phyloP scores from a whole-genome alignment of 2,113 vertebrate genomes.

The Cyprinodon tularosa region DNA sequence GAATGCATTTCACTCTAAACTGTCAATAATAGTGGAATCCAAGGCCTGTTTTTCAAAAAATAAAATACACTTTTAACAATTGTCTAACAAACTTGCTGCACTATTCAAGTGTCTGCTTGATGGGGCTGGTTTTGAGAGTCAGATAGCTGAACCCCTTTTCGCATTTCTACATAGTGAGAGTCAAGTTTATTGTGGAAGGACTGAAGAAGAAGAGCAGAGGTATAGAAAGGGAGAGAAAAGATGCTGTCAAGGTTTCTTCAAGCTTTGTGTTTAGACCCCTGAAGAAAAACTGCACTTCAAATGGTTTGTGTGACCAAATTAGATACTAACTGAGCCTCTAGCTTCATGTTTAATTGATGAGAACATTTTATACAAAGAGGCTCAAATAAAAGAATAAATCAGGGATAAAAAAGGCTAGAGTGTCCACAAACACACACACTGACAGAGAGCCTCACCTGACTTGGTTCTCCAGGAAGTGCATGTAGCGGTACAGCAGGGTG shows the following conservation, averaged over 20 bases:
- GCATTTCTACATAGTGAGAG: slow-evolving; percentile 17
- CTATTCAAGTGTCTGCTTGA: not conserved
- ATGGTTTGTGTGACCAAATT: slow-evolving; percentile 34
- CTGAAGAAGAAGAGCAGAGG: slow-evolving; percentile 24
- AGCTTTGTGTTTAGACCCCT: slow-evolving; percentile 21
- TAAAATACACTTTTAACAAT: not conserved
- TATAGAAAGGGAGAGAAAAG: slow-evolving; percentile 26
- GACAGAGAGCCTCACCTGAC: slow-evolving; percentile 83
- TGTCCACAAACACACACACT: not conserved
- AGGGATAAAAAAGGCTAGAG: not conserved
- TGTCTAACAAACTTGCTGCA: not conserved
- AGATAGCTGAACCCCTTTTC: not conserved
- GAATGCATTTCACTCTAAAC: not conserved
- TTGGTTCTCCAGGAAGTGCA: slow-evolving; percentile 99
- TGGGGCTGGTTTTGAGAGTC: not conserved
- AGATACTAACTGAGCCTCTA: slow-evolving; percentile 35
- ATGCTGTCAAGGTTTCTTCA: slow-evolving; percentile 23
- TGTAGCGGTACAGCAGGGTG: slow-evolving; percentile 95
- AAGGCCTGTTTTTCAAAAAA: not conserved
- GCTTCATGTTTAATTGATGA: slow-evolving; percentile 71
- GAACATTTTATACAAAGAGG: slow-evolving; percentile 46
- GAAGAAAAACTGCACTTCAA: slow-evolving; percentile 40
- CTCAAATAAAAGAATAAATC: slow-evolving; percentile 6
- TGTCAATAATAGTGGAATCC: not conserved
- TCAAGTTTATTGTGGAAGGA: slow-evolving; percentile 19